Base-by-base conservation (phyloP, 2,888 invertebrate species). In the Lasioglossum lativentre region DNA sequence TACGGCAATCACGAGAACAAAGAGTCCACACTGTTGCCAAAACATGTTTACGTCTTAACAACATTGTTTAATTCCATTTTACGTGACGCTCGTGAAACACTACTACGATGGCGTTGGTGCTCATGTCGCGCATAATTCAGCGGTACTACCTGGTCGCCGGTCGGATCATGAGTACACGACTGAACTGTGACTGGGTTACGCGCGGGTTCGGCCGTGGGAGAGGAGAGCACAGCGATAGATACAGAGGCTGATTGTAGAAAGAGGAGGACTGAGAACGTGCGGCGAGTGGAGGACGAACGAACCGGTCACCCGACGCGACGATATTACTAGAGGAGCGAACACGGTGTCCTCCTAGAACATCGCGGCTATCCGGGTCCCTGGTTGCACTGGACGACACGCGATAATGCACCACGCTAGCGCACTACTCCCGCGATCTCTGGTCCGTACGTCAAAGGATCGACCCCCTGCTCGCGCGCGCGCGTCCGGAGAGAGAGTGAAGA, bases 41-140 rank as follows among this genome's bases (percentile, higher is more conserved):
- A 94, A 94, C 95, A 95, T 95, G 93, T 95, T 95, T 95, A 95
- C 92, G 94, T 95, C 94, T 94, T 95, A 94, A 94, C 94, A 95
- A 94, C 95, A 95, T 95, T 94, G 94, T 95, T 95, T 93, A 95
- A 93, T 94, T 94, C 94, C 95, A 95, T 95, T 87, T 94, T 94
- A 94, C 93, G 94, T 93, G 92, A 94, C 93, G 93, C 92, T 93
- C 92, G 90, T 90, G 87, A 94, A 93, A 92, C 93, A 94, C 94
- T 94, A 91, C 88, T 94, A 91, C 88, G 90, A 90, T 88, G 88
- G 85, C 88, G 90, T 76, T 87, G 88, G 82, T 88, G 90, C 86
- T 93, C 92, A 93, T 91, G 91, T 90, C 90, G 92, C 90, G 93
- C 93, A 93, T 93, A 92, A 91, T 94, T 38, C 38, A 91, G 92